These are phyloP conservation scores for Ammodytes marinus DNA, from an alignment of 2,113 vertebrate genomes.

Conservation along the genomic window DNA sequence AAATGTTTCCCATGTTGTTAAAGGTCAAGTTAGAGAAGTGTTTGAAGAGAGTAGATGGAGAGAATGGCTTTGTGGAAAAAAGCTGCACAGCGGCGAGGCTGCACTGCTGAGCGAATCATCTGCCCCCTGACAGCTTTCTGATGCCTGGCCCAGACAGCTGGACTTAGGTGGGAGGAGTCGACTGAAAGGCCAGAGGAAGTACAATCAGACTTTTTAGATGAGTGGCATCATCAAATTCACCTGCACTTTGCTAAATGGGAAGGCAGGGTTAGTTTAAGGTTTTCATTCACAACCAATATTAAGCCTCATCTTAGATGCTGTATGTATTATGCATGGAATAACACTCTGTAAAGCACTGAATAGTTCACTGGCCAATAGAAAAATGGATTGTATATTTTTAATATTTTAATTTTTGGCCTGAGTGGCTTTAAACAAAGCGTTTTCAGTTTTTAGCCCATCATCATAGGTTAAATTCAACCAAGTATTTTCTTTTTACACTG, in stretches of 20 bases:
- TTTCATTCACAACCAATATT: conserved; percentile 15
- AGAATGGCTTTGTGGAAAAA: neutral
- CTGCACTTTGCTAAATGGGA: conserved; percentile 1
- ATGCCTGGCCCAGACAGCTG: conserved; percentile 1
- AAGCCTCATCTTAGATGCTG: neutral
- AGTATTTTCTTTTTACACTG: neutral
- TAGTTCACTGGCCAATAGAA: neutral
- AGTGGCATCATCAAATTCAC: conserved; percentile 7
- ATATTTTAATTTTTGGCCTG: neutral
- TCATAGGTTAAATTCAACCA: neutral
- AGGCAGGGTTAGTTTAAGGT: neutral
- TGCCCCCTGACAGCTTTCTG: neutral
- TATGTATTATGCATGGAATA: conserved; percentile 36
- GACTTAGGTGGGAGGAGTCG: neutral
- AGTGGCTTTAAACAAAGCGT: neutral
- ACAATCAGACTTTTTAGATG: conserved; percentile 9
- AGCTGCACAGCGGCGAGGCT: neutral
- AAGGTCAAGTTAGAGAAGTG: conserved; percentile 45
- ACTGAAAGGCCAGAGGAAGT: neutral
- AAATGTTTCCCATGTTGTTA: conserved; percentile 26
- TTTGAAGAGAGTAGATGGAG: neutral
- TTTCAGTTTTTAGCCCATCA: neutral
- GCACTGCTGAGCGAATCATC: neutral
- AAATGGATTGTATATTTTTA: neutral
- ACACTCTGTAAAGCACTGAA: neutral